Percentiles rank a stretch among this genome's conserved stretches.
These are phyloP conservation scores for Cheiracanthium punctorium DNA, from an alignment of 2,888 invertebrate species.

Conservation along the genomic window DNA sequence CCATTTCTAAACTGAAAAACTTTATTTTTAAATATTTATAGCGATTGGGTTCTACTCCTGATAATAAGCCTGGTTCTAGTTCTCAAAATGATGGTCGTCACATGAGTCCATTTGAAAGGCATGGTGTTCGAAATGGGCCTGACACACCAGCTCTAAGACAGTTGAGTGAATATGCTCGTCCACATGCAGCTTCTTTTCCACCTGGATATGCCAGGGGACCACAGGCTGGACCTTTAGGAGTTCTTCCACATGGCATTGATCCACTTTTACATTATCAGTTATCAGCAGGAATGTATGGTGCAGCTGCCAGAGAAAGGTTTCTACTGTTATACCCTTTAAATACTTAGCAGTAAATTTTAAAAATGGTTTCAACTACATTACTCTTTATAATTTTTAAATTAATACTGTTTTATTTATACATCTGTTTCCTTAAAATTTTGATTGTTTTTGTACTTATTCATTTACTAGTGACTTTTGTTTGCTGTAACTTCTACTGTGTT, in stretches of 20 bases:
- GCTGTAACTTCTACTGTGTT: too few species aligned
- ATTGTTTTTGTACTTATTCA: too few species aligned
- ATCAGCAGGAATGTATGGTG: constrained; percentile 71
- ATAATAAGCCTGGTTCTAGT: constrained; percentile 60
- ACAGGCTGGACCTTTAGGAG: constrained; percentile 71
- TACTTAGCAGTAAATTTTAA: too few species aligned
- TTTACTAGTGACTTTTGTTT: too few species aligned
- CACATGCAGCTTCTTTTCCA: constrained; percentile 91
- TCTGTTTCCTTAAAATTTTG: too few species aligned
- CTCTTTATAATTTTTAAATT: too few species aligned
- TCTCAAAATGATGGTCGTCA: constrained; percentile 64
- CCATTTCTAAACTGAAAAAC: too few species aligned
- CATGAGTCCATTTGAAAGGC: constrained; percentile 71
- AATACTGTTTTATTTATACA: too few species aligned
- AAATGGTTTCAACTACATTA: too few species aligned
- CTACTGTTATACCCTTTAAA: too few species aligned
- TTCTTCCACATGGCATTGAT: constrained; percentile 85
- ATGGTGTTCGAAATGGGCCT: constrained; percentile 76
- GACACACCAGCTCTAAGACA: constrained; percentile 95
- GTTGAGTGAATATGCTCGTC: constrained; percentile 91
- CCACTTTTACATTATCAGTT: constrained; percentile 89
- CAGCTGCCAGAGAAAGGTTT: constrained; percentile 70
- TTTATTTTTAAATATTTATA: too few species aligned
- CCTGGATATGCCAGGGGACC: constrained; percentile 78
- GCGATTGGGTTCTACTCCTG: constrained; percentile 63